Evolutionary conservation across 2,797 vertebrate genomes (phyloP).

Genomic region (Ara ararauna): DNA sequence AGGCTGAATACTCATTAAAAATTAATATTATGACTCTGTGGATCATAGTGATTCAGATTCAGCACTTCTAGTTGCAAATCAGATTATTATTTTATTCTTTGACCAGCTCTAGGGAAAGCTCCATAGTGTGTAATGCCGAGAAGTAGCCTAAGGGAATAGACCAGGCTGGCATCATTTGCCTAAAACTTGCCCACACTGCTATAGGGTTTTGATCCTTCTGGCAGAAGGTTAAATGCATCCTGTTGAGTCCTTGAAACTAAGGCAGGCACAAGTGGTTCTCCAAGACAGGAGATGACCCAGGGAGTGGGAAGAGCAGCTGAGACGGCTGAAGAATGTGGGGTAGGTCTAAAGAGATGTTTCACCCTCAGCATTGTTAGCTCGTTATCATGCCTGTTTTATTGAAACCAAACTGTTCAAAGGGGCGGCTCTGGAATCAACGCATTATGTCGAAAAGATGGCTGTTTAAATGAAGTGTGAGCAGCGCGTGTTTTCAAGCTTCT

Average conservation of each 20-base stretch:
- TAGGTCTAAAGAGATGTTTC: neutral
- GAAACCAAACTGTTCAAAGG: neutral
- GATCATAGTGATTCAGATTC: neutral
- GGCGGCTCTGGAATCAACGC: rapidly evolving
- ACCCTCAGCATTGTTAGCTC: neutral
- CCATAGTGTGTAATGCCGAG: neutral
- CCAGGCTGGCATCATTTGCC: neutral
- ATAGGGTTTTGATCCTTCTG: neutral
- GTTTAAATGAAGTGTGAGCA: neutral
- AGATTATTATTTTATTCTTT: conserved; percentile 29
- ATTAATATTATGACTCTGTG: neutral
- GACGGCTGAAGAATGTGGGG: rapidly evolving
- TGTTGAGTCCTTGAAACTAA: neutral
- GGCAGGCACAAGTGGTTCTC: neutral
- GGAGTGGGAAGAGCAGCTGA: neutral
- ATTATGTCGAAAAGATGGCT: rapidly evolving
- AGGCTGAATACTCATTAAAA: neutral
- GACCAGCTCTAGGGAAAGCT: conserved; percentile 1
- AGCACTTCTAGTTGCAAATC: conserved; percentile 1
- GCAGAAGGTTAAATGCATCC: neutral
- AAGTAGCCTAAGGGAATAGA: conserved; percentile 5
- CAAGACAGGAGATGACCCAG: neutral
- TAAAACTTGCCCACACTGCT: neutral
- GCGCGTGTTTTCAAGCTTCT: neutral
- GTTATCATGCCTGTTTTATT: neutral